Evolutionary conservation across 2,888 invertebrate genomes (phyloP).

Genomic region (Idaea dimidiata): DNA sequence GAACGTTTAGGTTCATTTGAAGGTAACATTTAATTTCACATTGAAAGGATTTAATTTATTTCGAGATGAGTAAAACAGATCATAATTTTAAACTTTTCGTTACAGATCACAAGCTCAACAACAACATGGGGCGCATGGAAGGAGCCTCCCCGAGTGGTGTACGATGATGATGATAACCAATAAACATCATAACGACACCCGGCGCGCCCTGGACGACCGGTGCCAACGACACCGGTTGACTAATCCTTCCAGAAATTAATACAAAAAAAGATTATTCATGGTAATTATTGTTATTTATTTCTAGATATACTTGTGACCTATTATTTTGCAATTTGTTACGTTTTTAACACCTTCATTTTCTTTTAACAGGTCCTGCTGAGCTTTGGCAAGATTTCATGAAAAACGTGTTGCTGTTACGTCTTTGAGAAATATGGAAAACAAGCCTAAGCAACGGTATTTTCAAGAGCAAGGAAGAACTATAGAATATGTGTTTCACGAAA

Average conservation of each 20-base stretch:
- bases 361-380: background rate
- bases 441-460: too few relatives aligned
- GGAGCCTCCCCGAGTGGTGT: slow-evolving; percentile 5
- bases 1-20: too few relatives aligned
- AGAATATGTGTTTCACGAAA: too few relatives aligned
- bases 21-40: background rate
- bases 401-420: too few relatives aligned
- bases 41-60: background rate
- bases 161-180: background rate
- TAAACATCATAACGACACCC: background rate
- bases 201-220: background rate
- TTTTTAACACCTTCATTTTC: background rate
- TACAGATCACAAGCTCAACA: background rate
- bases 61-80: background rate
- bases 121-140: background rate
- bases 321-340: background rate
- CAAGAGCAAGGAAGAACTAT: too few relatives aligned
- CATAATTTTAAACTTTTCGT: background rate
- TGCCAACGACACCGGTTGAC: background rate
- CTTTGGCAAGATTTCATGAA: too few relatives aligned
- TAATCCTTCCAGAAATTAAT: background rate
- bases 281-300: background rate
- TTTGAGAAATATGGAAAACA: too few relatives aligned
- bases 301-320: background rate
- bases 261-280: background rate